Conservation (phyloP, 2,888 invertebrate species). For the Dastarcus helophoroides region DNA sequence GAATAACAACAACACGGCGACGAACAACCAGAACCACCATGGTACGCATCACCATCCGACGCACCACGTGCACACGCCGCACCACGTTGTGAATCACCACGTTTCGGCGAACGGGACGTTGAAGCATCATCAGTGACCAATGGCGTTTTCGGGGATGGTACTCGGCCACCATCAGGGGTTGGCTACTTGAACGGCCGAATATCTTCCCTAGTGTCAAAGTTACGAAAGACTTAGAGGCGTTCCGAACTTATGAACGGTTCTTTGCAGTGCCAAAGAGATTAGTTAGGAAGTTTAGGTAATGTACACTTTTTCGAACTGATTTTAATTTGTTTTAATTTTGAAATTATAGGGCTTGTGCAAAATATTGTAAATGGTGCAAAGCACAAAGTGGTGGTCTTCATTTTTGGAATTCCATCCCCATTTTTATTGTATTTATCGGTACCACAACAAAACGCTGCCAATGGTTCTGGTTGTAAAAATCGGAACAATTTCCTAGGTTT, state of each 20-base stretch:
- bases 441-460: neutral
- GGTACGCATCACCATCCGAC: conserved; percentile 52
- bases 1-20: conserved; percentile 68
- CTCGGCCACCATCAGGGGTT: conserved; percentile 50
- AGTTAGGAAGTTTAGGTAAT: conserved; percentile 24
- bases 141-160: conserved; percentile 70
- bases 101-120: conserved; percentile 55
- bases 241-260: conserved; percentile 29
- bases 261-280: conserved; percentile 39
- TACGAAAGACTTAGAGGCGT: conserved; percentile 20
- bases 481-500: neutral
- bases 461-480: neutral
- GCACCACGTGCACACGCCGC: conserved; percentile 54
- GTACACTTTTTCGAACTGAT: conserved; percentile 21
- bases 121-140: conserved; percentile 76
- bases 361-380: conserved; percentile 28
- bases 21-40: conserved; percentile 67
- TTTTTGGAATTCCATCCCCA: too few relatives aligned
- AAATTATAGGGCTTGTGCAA: conserved; percentile 35
- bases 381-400: conserved; percentile 22
- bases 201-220: conserved; percentile 12
- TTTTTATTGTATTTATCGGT: too few relatives aligned
- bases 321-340: conserved; percentile 14
- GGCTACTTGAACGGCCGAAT: conserved; percentile 22
- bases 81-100: conserved; percentile 54